Percentiles rank a stretch among this genome's conserved stretches.
Evolutionary conservation across 2,113 vertebrate genomes (phyloP).

Genomic region (Micromys minutus): DNA sequence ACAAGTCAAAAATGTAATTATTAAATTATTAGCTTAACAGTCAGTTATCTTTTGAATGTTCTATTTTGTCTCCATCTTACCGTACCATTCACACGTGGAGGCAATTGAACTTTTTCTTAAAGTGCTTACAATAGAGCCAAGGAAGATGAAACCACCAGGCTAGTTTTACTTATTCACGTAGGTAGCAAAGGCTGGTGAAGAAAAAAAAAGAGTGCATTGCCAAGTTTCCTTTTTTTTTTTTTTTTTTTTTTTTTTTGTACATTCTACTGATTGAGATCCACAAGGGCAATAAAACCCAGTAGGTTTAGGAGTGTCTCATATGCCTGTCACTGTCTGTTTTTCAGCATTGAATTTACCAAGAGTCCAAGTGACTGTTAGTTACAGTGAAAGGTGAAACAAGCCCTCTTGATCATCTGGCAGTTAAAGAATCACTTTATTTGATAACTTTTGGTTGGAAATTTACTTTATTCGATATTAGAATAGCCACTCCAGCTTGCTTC

Average conservation of each 20-base stretch:
- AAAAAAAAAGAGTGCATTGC: too few relatives aligned
- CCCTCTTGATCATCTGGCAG: neutral
- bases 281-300: neutral
- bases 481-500: too few relatives aligned
- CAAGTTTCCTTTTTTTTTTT: neutral
- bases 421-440: neutral
- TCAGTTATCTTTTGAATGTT: slow-evolving; percentile 18
- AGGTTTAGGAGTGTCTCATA: neutral
- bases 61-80: neutral
- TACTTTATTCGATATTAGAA: too few relatives aligned
- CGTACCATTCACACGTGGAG: neutral
- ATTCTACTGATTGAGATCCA: neutral
- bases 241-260: neutral
- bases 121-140: neutral
- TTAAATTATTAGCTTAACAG: slow-evolving; percentile 15
- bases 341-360: neutral
- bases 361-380: neutral
- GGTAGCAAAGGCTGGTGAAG: fast-evolving
- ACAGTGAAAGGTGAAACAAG: neutral
- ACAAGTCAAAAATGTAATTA: slow-evolving; percentile 44
- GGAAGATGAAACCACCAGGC: neutral
- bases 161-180: neutral
- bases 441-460: too few relatives aligned
- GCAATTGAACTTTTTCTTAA: neutral
- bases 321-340: neutral